Percentiles rank a stretch among this genome's conserved stretches.
phyloP scores from a whole-genome alignment of 1,140 invertebrate genomes.

The Penaeus japonicus region DNA sequence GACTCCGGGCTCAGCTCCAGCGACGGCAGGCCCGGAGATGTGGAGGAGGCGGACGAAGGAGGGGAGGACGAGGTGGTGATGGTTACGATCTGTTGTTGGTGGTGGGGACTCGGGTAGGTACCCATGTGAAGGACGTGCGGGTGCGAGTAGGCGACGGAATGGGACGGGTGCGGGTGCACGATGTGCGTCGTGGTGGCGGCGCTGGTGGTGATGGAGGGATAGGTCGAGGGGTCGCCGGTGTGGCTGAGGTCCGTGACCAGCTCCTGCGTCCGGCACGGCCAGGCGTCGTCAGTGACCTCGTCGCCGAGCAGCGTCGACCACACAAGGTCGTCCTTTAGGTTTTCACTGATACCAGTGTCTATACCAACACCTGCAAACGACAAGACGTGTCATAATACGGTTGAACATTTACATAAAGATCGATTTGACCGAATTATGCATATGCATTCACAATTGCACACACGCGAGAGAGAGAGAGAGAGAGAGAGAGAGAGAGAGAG shows the following conservation, averaged over 20 bases:
- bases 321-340: constrained; percentile 49
- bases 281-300: constrained; percentile 45
- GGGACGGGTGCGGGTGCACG: constrained; percentile 9
- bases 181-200: constrained; percentile 1
- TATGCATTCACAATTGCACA: too few species aligned
- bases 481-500: too few species aligned
- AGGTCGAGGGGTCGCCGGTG: constrained; percentile 59
- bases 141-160: not conserved
- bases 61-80: constrained; percentile 15
- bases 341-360: constrained; percentile 7
- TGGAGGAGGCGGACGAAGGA: not conserved
- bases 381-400: too few species aligned
- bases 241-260: constrained; percentile 58
- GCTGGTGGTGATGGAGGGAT: constrained; percentile 35
- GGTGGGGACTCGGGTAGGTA: not conserved
- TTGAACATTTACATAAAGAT: too few species aligned
- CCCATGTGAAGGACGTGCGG: not conserved
- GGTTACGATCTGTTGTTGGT: constrained; percentile 21
- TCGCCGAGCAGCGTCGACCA: constrained; percentile 54
- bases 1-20: constrained; percentile 57
- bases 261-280: constrained; percentile 54
- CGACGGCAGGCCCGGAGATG: constrained; percentile 39
- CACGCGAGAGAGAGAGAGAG: too few species aligned
- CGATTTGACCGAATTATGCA: too few species aligned
- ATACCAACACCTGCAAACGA: constrained; percentile 24